Evolutionary conservation across 1,140 invertebrate species (phyloP).

Genomic region (Nasonia giraulti): DNA sequence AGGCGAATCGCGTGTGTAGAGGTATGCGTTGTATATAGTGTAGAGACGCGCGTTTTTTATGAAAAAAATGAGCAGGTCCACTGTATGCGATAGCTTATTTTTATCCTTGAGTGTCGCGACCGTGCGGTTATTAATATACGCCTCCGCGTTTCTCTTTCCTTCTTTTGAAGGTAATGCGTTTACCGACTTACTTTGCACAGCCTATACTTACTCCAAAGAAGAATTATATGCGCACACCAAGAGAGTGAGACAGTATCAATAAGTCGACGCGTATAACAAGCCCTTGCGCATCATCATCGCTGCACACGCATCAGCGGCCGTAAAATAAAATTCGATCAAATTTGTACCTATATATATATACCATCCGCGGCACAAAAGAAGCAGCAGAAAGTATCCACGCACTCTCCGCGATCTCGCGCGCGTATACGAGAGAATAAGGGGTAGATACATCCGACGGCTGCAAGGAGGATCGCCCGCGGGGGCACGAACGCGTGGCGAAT

Average conservation of each 20-base stretch:
- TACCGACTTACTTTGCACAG: no score
- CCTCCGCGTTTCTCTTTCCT: no score
- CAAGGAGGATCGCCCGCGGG: conserved; percentile 38
- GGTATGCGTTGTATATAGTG: no score
- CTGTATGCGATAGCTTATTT: no score
- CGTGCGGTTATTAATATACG: no score
- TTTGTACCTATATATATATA: conserved; percentile 11
- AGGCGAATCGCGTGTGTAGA: background rate
- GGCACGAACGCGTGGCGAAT: conserved; percentile 50
- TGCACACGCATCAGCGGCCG: background rate
- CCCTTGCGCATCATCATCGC: no score
- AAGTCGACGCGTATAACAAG: conserved; percentile 28
- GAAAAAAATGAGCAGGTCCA: no score
- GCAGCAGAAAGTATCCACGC: background rate
- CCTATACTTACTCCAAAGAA: no score
- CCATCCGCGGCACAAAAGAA: background rate
- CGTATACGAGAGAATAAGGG: background rate
- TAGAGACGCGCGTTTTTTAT: no score
- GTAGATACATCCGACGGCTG: conserved; percentile 1
- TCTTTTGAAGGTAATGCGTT: background rate
- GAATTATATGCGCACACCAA: no score
- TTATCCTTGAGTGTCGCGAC: no score
- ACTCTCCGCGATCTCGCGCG: background rate
- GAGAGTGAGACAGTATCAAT: conserved; percentile 1
- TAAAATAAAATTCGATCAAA: conserved; percentile 34